Evolutionary conservation across 2,113 vertebrate species (phyloP).

Genomic region (Crotalus horridus): DNA sequence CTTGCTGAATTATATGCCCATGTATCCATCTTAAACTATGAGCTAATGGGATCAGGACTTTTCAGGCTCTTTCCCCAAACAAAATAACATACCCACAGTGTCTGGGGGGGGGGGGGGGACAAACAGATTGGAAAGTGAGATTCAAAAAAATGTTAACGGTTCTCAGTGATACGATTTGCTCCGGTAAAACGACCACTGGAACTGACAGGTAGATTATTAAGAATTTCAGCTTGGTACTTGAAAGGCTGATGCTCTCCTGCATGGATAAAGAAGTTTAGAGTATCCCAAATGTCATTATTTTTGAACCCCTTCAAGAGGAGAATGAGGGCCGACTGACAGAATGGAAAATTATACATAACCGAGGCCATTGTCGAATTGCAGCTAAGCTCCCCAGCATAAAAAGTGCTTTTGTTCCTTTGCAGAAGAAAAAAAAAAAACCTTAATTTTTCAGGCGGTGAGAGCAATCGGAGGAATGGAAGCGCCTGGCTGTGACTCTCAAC

Average conservation of each 20-base stretch:
- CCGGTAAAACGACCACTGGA: background rate
- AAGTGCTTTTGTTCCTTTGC: background rate
- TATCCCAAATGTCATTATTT: background rate
- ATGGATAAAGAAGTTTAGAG: background rate
- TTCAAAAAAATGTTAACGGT: background rate
- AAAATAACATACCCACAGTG: background rate
- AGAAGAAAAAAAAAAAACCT: background rate
- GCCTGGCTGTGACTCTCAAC: background rate
- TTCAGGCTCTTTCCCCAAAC: background rate
- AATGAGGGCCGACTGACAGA: background rate
- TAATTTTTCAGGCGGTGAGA: background rate
- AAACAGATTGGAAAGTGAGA: background rate
- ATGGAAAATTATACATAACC: constrained; percentile 11
- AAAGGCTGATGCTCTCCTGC: background rate
- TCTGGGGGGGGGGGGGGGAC: background rate
- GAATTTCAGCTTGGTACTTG: background rate
- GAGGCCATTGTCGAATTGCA: background rate
- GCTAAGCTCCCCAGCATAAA: background rate
- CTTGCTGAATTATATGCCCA: background rate
- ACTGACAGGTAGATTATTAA: background rate
- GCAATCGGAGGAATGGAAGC: background rate
- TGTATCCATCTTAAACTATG: background rate
- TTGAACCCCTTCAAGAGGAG: background rate
- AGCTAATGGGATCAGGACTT: background rate
- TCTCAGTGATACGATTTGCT: background rate